These are phyloP conservation scores for Rhabdomys pumilio DNA, from an alignment of 2,797 vertebrate species.

Conservation along the genomic window DNA sequence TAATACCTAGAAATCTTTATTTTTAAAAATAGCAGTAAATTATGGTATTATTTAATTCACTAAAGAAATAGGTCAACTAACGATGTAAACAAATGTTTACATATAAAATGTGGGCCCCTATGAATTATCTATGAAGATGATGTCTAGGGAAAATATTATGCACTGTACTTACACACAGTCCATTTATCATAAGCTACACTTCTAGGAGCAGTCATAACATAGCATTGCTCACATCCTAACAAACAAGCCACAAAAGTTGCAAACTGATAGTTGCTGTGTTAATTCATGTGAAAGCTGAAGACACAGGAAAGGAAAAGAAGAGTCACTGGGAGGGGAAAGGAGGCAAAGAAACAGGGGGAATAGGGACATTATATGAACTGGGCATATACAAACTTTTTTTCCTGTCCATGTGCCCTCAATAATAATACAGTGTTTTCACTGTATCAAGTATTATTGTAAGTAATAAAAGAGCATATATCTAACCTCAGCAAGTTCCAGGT, in stretches of 20 bases:
- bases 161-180: not conserved
- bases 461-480: not conserved
- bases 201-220: not conserved
- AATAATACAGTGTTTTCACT: not conserved
- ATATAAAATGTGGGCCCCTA: not conserved
- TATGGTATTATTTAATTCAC: slow-evolving; percentile 21
- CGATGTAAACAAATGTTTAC: not conserved
- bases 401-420: not conserved
- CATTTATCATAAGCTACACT: not conserved
- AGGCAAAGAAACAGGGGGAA: not conserved
- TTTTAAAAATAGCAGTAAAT: slow-evolving; percentile 39
- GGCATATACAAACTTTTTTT: not conserved
- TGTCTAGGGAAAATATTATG: slow-evolving; percentile 1
- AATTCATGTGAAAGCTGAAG: not conserved
- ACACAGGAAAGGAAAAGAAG: not conserved
- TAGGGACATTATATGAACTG: not conserved
- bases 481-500: not conserved
- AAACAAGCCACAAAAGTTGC: not conserved
- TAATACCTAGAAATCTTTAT: slow-evolving; percentile 29
- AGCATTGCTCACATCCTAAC: not conserved
- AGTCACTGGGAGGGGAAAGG: not conserved
- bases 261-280: not conserved
- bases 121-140: slow-evolving; percentile 42
- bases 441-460: not conserved
- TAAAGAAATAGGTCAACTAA: slow-evolving; percentile 50